phyloP scores from a whole-genome alignment of 2,797 vertebrate genomes.

The Onychomys torridus region DNA sequence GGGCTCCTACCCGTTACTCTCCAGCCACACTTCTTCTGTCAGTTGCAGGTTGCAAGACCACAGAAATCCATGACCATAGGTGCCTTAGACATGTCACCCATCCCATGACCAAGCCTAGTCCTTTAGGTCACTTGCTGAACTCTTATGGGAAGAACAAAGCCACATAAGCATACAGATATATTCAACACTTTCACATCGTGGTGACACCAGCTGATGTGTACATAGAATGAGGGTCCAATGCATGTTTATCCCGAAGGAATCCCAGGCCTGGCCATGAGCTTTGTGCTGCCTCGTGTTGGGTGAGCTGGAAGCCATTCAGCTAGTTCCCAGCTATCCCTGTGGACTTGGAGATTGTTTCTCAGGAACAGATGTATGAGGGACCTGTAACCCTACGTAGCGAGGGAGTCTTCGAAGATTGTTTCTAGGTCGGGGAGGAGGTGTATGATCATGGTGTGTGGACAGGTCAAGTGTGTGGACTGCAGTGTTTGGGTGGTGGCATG shows the following conservation, averaged over 20 bases:
- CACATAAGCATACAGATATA: constrained; percentile 25
- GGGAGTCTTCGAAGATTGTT: background rate
- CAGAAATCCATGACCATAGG: background rate
- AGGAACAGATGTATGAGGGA: background rate
- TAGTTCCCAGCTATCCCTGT: background rate
- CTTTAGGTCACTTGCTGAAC: constrained; percentile 46
- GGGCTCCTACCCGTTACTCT: background rate
- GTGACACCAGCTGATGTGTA: background rate
- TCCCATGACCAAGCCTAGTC: background rate
- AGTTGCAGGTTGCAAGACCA: background rate
- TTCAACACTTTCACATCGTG: background rate
- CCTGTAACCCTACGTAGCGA: background rate
- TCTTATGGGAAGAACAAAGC: constrained; percentile 55
- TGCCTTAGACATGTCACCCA: background rate
- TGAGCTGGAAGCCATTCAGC: background rate
- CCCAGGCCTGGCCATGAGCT: background rate
- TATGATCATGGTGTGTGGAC: rapidly evolving
- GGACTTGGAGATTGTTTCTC: background rate
- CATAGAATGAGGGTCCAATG: background rate
- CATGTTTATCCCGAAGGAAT: background rate
- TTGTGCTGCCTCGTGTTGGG: background rate
- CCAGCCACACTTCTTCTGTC: background rate
- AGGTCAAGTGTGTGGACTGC: background rate
- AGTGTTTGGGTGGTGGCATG: background rate
- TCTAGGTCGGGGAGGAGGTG: background rate